Evolutionary conservation across 1,140 invertebrate species (phyloP).

Genomic region (Papilio polytes): DNA sequence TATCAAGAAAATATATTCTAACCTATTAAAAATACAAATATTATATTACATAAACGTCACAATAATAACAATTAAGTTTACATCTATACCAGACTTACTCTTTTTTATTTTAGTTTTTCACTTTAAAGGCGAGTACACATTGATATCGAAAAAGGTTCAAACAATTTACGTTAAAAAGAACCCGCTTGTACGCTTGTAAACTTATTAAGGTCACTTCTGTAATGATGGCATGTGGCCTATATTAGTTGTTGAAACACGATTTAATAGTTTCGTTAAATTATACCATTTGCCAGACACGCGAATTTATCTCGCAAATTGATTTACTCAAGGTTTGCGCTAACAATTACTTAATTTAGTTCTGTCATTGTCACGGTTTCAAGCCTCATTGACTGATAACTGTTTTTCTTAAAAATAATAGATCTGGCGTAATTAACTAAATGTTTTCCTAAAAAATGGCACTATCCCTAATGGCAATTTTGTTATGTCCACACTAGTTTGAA

Average conservation of each 20-base stretch:
- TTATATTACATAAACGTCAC: too few species aligned
- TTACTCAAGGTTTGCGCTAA: slow-evolving; percentile 9
- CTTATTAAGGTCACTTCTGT: slow-evolving; percentile 14
- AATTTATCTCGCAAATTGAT: slow-evolving; percentile 14
- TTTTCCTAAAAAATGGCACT: too few species aligned
- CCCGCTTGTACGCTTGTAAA: not conserved
- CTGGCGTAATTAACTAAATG: too few species aligned
- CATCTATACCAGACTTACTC: not conserved
- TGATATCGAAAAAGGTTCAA: not conserved
- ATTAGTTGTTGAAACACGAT: slow-evolving; percentile 21
- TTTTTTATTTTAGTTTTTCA: not conserved
- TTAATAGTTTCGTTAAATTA: not conserved
- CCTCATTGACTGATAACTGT: not conserved
- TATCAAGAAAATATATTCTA: not conserved
- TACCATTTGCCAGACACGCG: not conserved
- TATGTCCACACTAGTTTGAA: too few species aligned
- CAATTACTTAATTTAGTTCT: slow-evolving; percentile 31
- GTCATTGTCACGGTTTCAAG: slow-evolving; percentile 3
- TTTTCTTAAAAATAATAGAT: not conserved
- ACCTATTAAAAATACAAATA: not conserved
- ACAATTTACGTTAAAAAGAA: not conserved
- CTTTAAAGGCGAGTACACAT: not conserved
- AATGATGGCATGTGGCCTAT: slow-evolving; percentile 28
- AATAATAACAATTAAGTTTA: not conserved
- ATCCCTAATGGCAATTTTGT: too few species aligned